These are phyloP conservation scores for Carassius gibelio DNA, from an alignment of 2,113 vertebrate genomes.

Conservation along the genomic window DNA sequence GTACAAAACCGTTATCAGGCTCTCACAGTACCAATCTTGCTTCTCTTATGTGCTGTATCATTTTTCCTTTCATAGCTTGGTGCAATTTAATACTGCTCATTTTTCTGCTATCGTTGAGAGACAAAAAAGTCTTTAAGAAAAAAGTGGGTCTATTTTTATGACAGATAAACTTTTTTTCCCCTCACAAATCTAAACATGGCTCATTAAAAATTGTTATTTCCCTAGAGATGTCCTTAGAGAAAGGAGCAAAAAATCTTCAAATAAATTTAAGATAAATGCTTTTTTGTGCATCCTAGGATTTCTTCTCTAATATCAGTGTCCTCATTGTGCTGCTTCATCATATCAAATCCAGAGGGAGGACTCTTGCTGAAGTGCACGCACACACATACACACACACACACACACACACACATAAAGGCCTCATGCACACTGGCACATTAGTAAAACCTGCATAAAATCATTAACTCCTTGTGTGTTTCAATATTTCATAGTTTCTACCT, in stretches of 20 bases:
- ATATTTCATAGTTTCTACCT: background rate
- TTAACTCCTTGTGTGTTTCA: background rate
- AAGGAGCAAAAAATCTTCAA: slow-evolving; percentile 50
- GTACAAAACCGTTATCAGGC: slow-evolving; percentile 21
- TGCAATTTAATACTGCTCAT: slow-evolving; percentile 24
- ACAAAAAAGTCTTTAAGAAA: slow-evolving; percentile 38
- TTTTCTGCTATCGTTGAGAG: slow-evolving; percentile 17
- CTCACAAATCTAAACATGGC: slow-evolving; percentile 43
- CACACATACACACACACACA: too few relatives aligned
- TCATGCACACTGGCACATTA: background rate
- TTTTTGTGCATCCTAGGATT: slow-evolving; percentile 30
- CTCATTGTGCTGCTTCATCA: slow-evolving; percentile 26
- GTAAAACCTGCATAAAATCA: background rate
- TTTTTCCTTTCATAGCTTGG: slow-evolving; percentile 12
- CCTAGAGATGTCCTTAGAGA: slow-evolving; percentile 43
- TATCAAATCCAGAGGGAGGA: slow-evolving; percentile 14
- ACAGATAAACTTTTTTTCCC: slow-evolving; percentile 19
- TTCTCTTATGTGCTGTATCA: background rate
- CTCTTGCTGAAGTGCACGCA: background rate
- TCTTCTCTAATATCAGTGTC: slow-evolving; percentile 21
- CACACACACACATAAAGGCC: background rate
- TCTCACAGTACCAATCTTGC: slow-evolving; percentile 10
- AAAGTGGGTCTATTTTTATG: slow-evolving; percentile 50
- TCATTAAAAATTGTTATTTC: slow-evolving; percentile 59
- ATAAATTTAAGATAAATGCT: slow-evolving; percentile 46